Evolutionary conservation across 2,113 vertebrate genomes (phyloP), one percentile per base, ranked within the genome.

Genomic region (Oryzias javanicus): DNA sequence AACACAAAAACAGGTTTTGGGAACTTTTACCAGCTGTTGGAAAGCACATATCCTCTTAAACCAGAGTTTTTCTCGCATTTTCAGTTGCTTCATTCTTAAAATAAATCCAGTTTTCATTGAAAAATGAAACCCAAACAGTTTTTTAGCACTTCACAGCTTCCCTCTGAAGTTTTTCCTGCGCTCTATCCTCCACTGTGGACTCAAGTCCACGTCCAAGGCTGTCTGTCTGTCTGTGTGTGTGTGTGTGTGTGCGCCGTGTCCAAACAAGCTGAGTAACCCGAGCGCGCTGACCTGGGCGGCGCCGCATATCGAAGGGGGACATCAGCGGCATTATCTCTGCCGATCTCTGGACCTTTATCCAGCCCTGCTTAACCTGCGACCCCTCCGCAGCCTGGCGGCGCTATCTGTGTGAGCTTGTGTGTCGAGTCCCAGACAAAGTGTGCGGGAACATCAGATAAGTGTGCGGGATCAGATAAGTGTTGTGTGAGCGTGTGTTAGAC

Each of bases 161-260:
- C 35, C 8, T 35, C 35, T 35, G 35, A 35, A 12, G 35, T 35
- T 35, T 35, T 12, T 35, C 7, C 27, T 29, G 2, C 2, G 35
- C 35, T 35, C 35, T 35, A 35, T 12, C 10, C 8, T 35, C 8
- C 8, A 12, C 10, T 35, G 35, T 35, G 35, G 35, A 35, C 59
- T 76, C 87, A 84, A 87, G 85, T 83, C 85, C 85, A 89, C 4
- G 87, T 77, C 83, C 87, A 87, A 79, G 82, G 70, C 59, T 74
- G 14, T 0, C 44, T 4, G 56, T 56, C 20, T 47, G 55, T n/a
- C n/a, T n/a, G n/a, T 24, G 24, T 6, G 12, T 14, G 54, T 1
- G 17, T 17, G 4, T 14, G 19, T 0, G 19, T 12, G 13, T 40
- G 14, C 14, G 25, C 35, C 44, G 50, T 3, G 55, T 66, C 49